phyloP scores from a whole-genome alignment of 2,113 vertebrate genomes.

The Labeo catla region DNA sequence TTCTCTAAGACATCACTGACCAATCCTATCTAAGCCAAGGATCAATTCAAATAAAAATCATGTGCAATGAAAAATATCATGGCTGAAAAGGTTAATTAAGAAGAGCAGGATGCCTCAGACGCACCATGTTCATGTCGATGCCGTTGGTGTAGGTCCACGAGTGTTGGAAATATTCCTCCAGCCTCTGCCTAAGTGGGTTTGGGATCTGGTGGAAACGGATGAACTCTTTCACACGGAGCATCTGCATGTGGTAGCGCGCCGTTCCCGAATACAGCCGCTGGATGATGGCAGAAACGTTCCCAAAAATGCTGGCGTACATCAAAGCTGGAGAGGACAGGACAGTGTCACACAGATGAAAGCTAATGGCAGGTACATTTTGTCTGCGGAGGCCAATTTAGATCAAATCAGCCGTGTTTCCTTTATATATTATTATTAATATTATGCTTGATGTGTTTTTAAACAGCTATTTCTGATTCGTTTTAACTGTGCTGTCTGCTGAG shows the following conservation, averaged over 20 bases:
- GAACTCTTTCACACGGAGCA: conserved; percentile 98
- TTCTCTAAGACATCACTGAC: neutral
- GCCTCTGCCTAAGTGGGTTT: conserved; percentile 92
- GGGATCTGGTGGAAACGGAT: conserved; percentile 99
- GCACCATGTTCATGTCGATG: conserved; percentile 99
- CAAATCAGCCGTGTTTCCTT: neutral
- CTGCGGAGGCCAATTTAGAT: neutral
- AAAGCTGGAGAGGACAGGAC: conserved; percentile 80
- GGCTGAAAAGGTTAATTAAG: neutral
- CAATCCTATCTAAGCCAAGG: neutral
- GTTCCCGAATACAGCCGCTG: conserved; percentile 97
- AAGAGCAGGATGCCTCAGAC: conserved; percentile 55
- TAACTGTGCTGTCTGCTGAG: conserved; percentile 6
- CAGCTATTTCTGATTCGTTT: neutral
- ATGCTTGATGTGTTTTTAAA: neutral
- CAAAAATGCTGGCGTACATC: conserved; percentile 99
- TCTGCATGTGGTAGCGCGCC: conserved; percentile 96
- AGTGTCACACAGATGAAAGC: neutral
- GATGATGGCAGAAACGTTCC: conserved; percentile 99
- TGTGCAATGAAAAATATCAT: neutral
- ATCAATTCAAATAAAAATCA: neutral
- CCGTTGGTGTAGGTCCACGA: conserved; percentile 99
- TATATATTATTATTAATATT: neutral
- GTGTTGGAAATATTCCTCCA: conserved; percentile 98
- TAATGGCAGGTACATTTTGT: neutral